Evolutionary conservation across 2,797 vertebrate genomes (phyloP).

Genomic region (Darevskia mixta): DNA sequence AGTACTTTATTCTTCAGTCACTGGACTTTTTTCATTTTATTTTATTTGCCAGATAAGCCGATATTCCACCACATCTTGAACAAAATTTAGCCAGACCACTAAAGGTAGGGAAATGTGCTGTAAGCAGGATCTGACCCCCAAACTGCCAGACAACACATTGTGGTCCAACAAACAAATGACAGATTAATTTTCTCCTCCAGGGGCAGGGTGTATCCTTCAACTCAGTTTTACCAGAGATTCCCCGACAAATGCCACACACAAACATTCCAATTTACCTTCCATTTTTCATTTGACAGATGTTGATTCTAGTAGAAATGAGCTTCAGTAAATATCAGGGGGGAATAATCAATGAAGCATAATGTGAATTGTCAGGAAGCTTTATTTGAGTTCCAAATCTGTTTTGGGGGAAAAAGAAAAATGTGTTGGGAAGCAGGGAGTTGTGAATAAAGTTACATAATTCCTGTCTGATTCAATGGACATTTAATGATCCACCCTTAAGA

Average conservation of each 20-base stretch:
- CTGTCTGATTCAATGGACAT: background rate
- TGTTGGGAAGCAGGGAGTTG: background rate
- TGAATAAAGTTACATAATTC: constrained; percentile 7
- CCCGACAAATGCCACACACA: constrained; percentile 46
- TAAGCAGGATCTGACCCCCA: background rate
- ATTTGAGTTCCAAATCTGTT: background rate
- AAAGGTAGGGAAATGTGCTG: background rate
- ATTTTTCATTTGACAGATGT: background rate
- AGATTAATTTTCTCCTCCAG: background rate
- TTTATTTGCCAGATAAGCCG: background rate
- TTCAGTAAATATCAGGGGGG: background rate
- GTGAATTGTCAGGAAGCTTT: background rate
- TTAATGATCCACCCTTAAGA: constrained; percentile 1
- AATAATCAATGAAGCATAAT: background rate
- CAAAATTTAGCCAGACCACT: background rate
- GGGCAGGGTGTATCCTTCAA: constrained; percentile 9
- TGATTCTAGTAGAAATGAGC: constrained; percentile 39
- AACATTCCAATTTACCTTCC: background rate
- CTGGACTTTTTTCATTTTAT: background rate
- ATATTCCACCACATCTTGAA: background rate
- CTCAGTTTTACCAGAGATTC: constrained; percentile 31
- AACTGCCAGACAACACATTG: background rate
- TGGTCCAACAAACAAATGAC: background rate
- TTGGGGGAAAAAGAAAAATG: background rate
- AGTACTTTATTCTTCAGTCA: background rate